A percentile compares a stretch with the other conserved stretches of the same genome.
phyloP scores from a whole-genome alignment of 2,113 vertebrate genomes.

The Sclerurus mexicanus region DNA sequence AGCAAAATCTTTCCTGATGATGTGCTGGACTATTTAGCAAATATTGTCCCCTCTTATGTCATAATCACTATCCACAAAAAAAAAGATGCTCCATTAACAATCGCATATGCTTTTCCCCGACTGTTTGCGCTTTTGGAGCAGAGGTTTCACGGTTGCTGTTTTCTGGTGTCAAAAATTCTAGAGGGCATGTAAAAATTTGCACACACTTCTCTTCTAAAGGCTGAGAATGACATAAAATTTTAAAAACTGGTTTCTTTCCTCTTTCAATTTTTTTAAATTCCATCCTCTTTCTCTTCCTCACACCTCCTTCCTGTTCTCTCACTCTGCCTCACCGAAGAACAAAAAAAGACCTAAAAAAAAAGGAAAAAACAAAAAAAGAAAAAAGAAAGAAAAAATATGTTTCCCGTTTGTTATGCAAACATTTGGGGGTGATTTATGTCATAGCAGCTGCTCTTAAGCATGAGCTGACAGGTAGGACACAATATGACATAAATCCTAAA shows the following conservation, averaged over 20 bases:
- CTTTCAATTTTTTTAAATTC: background rate
- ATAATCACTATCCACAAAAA: background rate
- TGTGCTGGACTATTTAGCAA: background rate
- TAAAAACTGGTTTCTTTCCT: background rate
- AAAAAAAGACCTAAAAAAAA: too few relatives aligned
- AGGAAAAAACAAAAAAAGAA: background rate
- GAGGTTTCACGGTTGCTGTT: background rate
- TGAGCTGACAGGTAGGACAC: background rate
- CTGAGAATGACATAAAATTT: background rate
- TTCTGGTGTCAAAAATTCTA: background rate
- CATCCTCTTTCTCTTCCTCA: background rate
- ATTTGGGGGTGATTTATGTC: background rate
- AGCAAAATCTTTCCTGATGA: background rate
- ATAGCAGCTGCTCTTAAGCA: background rate
- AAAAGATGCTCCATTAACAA: background rate
- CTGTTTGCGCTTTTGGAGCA: background rate
- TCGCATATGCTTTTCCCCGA: background rate
- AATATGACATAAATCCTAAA: slow-evolving; percentile 25
- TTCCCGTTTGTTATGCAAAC: background rate
- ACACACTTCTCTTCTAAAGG: background rate
- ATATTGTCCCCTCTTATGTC: background rate
- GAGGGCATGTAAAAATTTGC: background rate
- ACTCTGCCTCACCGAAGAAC: background rate
- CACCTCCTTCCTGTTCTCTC: accelerated
- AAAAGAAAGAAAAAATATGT: too few relatives aligned